Conservation (phyloP, 2,113 vertebrate species). For the Tor tambroides region DNA sequence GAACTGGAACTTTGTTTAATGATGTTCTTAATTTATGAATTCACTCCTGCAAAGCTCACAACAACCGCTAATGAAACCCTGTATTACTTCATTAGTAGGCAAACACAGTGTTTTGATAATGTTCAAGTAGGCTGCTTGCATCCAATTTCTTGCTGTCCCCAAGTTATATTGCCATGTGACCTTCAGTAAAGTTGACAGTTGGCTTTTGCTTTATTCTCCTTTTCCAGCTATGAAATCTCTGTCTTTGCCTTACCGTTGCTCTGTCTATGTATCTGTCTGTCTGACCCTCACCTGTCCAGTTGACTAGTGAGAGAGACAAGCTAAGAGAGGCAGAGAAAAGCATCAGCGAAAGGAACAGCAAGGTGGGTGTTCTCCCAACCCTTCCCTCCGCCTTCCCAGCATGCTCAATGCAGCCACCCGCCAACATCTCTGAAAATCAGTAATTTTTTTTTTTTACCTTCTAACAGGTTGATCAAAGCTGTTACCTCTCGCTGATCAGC, state of each 20-base stretch:
- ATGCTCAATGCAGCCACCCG: constrained; percentile 9
- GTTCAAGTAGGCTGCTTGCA: background rate
- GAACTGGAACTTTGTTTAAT: background rate
- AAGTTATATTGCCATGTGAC: constrained; percentile 9
- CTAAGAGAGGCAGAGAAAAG: constrained; percentile 79
- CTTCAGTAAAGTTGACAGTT: background rate
- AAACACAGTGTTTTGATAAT: constrained; percentile 22
- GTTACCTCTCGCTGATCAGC: constrained; percentile 18
- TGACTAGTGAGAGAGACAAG: constrained; percentile 76
- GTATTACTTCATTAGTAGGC: constrained; percentile 40
- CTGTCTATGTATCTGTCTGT: constrained; percentile 57
- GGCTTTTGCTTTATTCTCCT: background rate
- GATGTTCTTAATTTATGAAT: background rate
- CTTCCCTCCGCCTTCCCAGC: constrained; percentile 7
- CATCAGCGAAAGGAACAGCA: constrained; percentile 75
- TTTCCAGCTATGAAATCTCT: background rate
- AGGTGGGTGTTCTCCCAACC: constrained; percentile 73
- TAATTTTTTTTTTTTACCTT: constrained; percentile 5
- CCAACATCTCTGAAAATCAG: background rate
- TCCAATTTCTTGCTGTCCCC: constrained; percentile 2
- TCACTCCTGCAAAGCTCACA: background rate
- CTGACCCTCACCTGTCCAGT: constrained; percentile 68
- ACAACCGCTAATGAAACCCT: background rate
- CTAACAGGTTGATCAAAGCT: constrained; percentile 35
- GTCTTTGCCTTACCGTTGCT: constrained; percentile 58